Conservation (phyloP, 2,113 vertebrate genomes). For the Grus americana region DNA sequence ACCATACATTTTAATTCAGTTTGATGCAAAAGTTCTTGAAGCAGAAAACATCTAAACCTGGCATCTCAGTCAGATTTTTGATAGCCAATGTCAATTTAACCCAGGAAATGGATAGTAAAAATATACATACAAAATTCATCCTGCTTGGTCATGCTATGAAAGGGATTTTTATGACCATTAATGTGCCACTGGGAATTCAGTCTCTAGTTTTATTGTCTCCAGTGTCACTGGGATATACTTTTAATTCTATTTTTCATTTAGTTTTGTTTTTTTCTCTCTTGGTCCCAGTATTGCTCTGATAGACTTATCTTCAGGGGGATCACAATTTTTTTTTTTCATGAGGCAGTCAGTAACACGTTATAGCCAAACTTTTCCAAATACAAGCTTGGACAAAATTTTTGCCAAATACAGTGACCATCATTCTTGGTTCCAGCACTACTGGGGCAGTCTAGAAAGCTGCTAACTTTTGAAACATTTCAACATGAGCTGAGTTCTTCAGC, state of each 20-base stretch:
- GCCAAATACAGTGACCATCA: fast-evolving
- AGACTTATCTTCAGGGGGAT: background rate
- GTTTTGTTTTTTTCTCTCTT: background rate
- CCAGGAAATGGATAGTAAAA: background rate
- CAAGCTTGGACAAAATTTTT: background rate
- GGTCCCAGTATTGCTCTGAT: background rate
- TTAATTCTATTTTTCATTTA: background rate
- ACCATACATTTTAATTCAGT: background rate
- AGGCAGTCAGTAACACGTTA: background rate
- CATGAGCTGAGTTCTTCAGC: background rate
- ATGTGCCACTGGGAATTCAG: background rate
- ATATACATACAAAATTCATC: background rate
- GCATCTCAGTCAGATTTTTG: background rate
- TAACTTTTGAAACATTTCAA: background rate
- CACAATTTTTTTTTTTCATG: background rate
- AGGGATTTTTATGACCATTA: background rate
- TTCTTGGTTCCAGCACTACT: background rate
- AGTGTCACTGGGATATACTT: background rate
- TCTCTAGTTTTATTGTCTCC: background rate
- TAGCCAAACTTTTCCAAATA: background rate
- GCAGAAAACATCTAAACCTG: background rate
- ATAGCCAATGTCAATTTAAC: background rate
- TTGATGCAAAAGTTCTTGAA: conserved; percentile 6
- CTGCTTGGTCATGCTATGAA: background rate
- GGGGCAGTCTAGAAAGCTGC: background rate